Conservation (phyloP, 2,888 invertebrate species). For the Drosophila cracens region DNA sequence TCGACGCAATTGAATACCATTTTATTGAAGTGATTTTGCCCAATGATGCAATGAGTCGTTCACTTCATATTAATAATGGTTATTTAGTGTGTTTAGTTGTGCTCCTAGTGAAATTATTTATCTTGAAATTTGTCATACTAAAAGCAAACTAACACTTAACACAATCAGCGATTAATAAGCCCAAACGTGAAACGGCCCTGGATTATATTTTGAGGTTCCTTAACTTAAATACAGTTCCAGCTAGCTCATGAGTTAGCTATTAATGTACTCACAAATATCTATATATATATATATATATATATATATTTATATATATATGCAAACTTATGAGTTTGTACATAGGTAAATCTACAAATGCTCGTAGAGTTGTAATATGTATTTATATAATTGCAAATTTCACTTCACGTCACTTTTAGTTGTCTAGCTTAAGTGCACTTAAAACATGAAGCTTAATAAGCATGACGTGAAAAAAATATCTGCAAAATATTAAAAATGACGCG, state of each 20-base stretch:
- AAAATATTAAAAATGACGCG: conserved; percentile 11
- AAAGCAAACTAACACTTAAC: conserved; percentile 39
- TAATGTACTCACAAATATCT: background rate
- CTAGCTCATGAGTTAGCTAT: conserved; percentile 7
- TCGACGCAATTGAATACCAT: conserved; percentile 12
- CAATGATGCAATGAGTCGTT: background rate
- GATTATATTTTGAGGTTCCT: conserved; percentile 34
- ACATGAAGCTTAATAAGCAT: conserved; percentile 60
- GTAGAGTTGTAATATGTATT: conserved; percentile 52
- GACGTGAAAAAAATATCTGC: conserved; percentile 55
- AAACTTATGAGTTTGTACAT: background rate
- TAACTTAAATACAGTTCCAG: conserved; percentile 2
- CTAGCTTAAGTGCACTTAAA: conserved; percentile 66
- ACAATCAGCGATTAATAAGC: conserved; percentile 39
- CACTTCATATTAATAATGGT: conserved; percentile 21
- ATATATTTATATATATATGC: background rate
- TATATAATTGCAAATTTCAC: conserved; percentile 75
- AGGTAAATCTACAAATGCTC: conserved; percentile 5
- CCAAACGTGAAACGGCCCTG: conserved; percentile 15
- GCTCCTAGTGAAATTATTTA: conserved; percentile 69
- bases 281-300: background rate
- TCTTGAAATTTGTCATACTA: conserved; percentile 66
- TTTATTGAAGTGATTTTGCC: conserved; percentile 50
- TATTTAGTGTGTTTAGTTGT: conserved; percentile 47
- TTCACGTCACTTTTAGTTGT: conserved; percentile 50